Percentiles rank a stretch among this genome's conserved stretches.
Conservation (phyloP, 2,113 vertebrate genomes). For the Capreolus pygargus region DNA sequence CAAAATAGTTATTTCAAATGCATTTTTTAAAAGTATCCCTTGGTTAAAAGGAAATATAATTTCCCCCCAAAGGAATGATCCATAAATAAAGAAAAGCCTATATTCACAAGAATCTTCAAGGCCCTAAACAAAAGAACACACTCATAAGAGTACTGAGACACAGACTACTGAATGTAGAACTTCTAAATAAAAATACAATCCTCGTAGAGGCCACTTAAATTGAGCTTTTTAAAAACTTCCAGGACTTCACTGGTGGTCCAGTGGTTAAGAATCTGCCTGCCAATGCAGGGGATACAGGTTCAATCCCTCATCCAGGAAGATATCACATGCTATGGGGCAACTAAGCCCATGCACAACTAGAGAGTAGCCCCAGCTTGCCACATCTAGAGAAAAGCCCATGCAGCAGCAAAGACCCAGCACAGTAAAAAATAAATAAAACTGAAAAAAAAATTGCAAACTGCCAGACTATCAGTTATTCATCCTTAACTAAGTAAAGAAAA, state of each 20-base stretch:
- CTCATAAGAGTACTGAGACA: neutral
- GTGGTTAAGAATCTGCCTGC: neutral
- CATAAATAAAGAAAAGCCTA: neutral
- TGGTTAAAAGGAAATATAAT: constrained; percentile 31
- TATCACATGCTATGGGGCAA: neutral
- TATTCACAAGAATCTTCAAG: neutral
- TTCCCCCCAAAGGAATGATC: neutral
- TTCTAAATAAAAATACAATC: neutral
- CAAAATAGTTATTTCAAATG: constrained; percentile 17
- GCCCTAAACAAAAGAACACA: neutral
- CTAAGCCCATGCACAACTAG: neutral
- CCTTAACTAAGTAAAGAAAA: constrained; percentile 20
- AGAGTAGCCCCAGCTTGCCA: neutral
- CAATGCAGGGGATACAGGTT: neutral
- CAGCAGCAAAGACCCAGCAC: neutral
- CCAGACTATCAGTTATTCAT: neutral
- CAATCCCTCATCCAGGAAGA: neutral
- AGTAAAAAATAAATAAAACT: neutral
- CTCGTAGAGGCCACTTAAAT: neutral
- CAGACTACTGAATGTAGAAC: neutral
- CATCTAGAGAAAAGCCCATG: neutral
- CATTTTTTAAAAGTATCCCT: constrained; percentile 30
- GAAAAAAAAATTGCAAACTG: neutral
- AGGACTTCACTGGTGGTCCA: neutral
- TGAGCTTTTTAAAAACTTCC: neutral